These are phyloP conservation scores for Endomychus coccineus DNA, from an alignment of 2,888 invertebrate species.

Conservation along the genomic window DNA sequence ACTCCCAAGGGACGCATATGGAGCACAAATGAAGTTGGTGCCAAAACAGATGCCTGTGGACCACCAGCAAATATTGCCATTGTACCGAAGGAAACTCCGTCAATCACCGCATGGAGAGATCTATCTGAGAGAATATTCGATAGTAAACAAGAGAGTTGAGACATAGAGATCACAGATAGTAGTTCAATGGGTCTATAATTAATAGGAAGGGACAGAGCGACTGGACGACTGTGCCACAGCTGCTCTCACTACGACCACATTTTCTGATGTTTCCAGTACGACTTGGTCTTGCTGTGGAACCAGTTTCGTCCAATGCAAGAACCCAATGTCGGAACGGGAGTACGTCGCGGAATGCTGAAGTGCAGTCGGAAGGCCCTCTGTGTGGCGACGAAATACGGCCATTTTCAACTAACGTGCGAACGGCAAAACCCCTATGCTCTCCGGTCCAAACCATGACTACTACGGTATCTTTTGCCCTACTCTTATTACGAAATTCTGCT, in stretches of 20 bases:
- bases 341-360: neutral
- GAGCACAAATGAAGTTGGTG: too few relatives aligned
- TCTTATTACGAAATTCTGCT: too few relatives aligned
- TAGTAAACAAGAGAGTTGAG: too few relatives aligned
- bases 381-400: neutral
- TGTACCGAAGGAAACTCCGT: too few relatives aligned
- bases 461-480: neutral
- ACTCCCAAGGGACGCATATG: too few relatives aligned
- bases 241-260: neutral
- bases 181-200: too few relatives aligned
- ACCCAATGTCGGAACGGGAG: neutral
- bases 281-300: neutral
- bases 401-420: slow-evolving; percentile 1
- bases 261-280: neutral
- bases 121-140: too few relatives aligned
- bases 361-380: neutral
- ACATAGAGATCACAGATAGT: too few relatives aligned
- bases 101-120: too few relatives aligned
- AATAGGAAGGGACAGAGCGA: too few relatives aligned
- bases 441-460: slow-evolving; percentile 1
- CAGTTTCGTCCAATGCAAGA: neutral
- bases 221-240: neutral
- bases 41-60: too few relatives aligned
- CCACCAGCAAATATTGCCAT: too few relatives aligned
- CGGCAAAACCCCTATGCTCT: slow-evolving; percentile 1